Percentiles rank a stretch among this genome's conserved stretches.
Evolutionary conservation across 2,797 vertebrate genomes (phyloP).

Genomic region (Rhinoraja longicauda): DNA sequence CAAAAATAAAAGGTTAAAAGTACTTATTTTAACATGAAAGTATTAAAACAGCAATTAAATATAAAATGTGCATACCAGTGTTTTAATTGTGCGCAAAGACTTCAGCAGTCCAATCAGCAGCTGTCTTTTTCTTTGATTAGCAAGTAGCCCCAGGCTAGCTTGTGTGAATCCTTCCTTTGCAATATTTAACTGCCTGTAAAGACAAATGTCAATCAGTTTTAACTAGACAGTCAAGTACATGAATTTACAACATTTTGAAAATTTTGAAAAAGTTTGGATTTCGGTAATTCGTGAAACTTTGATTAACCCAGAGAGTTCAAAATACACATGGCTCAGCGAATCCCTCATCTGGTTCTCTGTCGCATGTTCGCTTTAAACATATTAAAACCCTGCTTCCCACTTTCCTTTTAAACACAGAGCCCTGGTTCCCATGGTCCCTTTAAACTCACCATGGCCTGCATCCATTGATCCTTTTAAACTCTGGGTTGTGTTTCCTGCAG

Average conservation of each 20-base stretch:
- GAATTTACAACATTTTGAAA: background rate
- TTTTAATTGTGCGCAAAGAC: constrained; percentile 96
- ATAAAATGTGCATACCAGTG: constrained; percentile 65
- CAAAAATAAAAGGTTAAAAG: constrained; percentile 34
- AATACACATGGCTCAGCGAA: no score
- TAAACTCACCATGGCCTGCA: no score
- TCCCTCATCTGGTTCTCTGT: no score
- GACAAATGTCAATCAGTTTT: constrained; percentile 40
- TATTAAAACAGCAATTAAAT: background rate
- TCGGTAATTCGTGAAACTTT: no score
- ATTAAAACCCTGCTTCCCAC: no score
- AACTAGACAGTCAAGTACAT: background rate
- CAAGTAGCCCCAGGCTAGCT: constrained; percentile 87
- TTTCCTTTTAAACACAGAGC: no score
- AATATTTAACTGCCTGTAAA: constrained; percentile 74
- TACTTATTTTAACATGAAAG: constrained; percentile 18
- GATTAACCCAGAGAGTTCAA: no score
- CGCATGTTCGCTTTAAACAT: no score
- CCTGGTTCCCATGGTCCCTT: no score
- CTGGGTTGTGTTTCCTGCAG: no score
- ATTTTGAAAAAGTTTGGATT: no score
- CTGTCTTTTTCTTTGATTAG: constrained; percentile 89
- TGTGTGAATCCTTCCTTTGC: constrained; percentile 93
- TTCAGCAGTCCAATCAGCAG: constrained; percentile 87
- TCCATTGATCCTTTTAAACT: no score